Evolutionary conservation across 2,888 invertebrate genomes (phyloP).

Genomic region (Microctonus hyperodae): DNA sequence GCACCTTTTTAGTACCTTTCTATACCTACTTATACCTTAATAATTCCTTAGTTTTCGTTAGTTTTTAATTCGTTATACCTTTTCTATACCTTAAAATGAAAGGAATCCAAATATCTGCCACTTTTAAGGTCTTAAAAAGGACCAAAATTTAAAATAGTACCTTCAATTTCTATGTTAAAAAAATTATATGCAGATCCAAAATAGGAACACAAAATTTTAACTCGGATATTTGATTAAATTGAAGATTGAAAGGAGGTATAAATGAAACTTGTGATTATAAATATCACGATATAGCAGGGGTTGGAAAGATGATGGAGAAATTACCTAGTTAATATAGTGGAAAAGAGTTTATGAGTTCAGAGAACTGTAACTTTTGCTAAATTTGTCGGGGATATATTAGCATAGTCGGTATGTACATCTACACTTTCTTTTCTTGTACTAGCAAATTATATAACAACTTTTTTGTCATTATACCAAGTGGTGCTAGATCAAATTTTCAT

Average conservation of each 20-base stretch:
- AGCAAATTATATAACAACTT: background rate
- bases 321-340: background rate
- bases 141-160: no score
- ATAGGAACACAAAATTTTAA: no score
- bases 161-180: no score
- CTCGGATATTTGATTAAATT: constrained; percentile 22
- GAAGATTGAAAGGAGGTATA: constrained; percentile 1
- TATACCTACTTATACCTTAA: no score
- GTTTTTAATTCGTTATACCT: no score
- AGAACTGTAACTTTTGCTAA: background rate
- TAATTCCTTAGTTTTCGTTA: no score
- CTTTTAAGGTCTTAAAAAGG: no score
- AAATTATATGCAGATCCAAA: no score
- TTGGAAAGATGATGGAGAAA: background rate
- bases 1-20: no score
- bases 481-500: background rate
- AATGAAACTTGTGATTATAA: constrained; percentile 6
- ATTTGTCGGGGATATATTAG: background rate
- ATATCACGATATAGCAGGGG: background rate
- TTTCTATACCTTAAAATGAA: no score
- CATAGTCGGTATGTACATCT: background rate
- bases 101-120: no score
- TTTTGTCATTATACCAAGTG: background rate
- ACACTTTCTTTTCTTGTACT: background rate
- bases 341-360: background rate